Conservation (phyloP, 2,113 vertebrate genomes). For the Archilochus colubris region DNA sequence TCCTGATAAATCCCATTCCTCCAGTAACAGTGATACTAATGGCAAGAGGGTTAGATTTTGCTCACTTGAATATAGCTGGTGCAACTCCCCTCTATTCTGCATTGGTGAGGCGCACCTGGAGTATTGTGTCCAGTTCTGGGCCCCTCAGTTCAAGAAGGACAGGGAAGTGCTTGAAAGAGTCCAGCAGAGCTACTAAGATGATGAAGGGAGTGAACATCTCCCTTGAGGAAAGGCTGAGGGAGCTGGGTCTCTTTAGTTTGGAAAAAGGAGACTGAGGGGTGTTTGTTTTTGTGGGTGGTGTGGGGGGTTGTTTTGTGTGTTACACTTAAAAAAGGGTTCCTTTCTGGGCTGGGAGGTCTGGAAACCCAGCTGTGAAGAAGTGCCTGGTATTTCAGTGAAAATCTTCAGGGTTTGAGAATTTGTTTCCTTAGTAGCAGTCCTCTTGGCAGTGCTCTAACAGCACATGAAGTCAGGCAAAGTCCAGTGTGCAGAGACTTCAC, state of each 20-base stretch:
- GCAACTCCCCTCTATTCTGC: too few species aligned
- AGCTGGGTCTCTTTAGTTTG: too few species aligned
- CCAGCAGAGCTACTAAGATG: too few species aligned
- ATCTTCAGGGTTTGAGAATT: background rate
- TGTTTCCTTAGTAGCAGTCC: background rate
- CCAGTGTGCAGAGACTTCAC: accelerated
- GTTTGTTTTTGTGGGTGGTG: too few species aligned
- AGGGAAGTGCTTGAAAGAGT: too few species aligned
- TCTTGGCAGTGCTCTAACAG: background rate
- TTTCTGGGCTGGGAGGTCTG: background rate
- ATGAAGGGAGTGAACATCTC: too few species aligned
- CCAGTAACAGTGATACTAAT: background rate
- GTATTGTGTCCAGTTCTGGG: too few species aligned
- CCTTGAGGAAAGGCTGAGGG: too few species aligned
- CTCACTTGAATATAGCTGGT: background rate
- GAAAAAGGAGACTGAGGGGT: too few species aligned
- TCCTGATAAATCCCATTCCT: background rate
- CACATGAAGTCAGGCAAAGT: background rate
- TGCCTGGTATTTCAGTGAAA: background rate
- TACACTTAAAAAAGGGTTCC: background rate
- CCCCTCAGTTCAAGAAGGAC: too few species aligned
- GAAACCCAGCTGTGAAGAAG: background rate
- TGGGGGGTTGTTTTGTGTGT: too few species aligned
- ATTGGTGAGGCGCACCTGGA: too few species aligned
- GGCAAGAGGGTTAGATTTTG: background rate